A percentile compares a stretch with the other conserved stretches of the same genome.
phyloP scores from a whole-genome alignment of 1,140 invertebrate genomes.

The Thalassaphorura encarpata region DNA sequence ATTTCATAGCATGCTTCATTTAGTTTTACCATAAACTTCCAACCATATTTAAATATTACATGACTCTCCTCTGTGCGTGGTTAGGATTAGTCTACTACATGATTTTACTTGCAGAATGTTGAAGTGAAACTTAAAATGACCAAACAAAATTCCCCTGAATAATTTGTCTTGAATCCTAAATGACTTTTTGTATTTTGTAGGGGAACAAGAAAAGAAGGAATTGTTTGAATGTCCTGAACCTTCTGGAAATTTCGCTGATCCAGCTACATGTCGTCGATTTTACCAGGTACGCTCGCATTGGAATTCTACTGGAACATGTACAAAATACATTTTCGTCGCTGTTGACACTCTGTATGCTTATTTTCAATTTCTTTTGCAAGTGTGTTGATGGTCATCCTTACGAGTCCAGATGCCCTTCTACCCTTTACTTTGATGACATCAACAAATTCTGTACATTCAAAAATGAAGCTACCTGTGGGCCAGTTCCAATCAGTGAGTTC shows the following conservation, averaged over 20 bases:
- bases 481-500: conserved; percentile 66
- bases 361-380: conserved; percentile 39
- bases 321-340: not conserved
- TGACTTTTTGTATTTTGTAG: not conserved
- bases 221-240: conserved; percentile 60
- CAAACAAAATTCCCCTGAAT: too few relatives aligned
- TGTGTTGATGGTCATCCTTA: conserved; percentile 81
- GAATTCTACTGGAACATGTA: not conserved
- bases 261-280: conserved; percentile 71
- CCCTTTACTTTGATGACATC: conserved; percentile 78
- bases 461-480: conserved; percentile 79
- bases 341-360: too few relatives aligned
- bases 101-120: too few relatives aligned
- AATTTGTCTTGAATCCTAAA: too few relatives aligned
- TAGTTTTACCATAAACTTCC: too few relatives aligned
- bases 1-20: too few relatives aligned
- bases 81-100: too few relatives aligned
- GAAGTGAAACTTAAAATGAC: too few relatives aligned
- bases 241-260: conserved; percentile 79
- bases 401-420: conserved; percentile 74
- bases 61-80: too few relatives aligned
- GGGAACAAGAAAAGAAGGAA: conserved; percentile 41
- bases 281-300: conserved; percentile 55
- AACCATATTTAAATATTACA: too few relatives aligned
- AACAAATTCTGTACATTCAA: conserved; percentile 86